Conservation (phyloP, 2,888 invertebrate genomes). For the Xestia c-nigrum region DNA sequence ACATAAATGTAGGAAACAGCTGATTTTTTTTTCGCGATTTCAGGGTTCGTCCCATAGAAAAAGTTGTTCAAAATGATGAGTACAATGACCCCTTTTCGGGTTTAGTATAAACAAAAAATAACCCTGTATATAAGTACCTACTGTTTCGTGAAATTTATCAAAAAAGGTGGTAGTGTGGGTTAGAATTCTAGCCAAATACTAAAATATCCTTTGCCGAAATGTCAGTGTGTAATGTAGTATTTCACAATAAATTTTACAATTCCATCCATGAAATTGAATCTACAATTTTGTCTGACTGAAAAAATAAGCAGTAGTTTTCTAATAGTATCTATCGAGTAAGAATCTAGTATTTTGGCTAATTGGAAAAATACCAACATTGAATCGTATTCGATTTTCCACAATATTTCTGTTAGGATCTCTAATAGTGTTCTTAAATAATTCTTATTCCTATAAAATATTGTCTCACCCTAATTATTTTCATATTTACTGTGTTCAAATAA, state of each 20-base stretch:
- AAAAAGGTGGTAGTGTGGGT: not conserved
- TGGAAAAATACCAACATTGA: not conserved
- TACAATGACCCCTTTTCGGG: too few species aligned
- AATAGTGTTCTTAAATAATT: not conserved
- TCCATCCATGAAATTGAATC: not conserved
- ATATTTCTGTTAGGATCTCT: not conserved
- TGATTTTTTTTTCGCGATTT: too few species aligned
- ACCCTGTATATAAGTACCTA: too few species aligned
- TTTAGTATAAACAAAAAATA: too few species aligned
- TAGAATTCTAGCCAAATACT: not conserved
- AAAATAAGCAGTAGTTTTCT: not conserved
- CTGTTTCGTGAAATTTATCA: not conserved
- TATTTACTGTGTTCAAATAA: not conserved
- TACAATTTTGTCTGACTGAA: not conserved
- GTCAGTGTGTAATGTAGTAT: not conserved
- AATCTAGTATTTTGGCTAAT: not conserved
- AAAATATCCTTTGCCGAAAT: not conserved
- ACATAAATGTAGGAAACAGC: too few species aligned
- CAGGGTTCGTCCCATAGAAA: too few species aligned
- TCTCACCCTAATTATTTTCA: too few species aligned
- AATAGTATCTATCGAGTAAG: not conserved
- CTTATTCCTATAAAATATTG: not conserved
- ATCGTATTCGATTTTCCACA: not conserved
- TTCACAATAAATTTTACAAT: not conserved
- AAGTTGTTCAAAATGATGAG: too few species aligned